phyloP scores from a whole-genome alignment of 2,888 invertebrate species.

The Toxonevra muliebris region DNA sequence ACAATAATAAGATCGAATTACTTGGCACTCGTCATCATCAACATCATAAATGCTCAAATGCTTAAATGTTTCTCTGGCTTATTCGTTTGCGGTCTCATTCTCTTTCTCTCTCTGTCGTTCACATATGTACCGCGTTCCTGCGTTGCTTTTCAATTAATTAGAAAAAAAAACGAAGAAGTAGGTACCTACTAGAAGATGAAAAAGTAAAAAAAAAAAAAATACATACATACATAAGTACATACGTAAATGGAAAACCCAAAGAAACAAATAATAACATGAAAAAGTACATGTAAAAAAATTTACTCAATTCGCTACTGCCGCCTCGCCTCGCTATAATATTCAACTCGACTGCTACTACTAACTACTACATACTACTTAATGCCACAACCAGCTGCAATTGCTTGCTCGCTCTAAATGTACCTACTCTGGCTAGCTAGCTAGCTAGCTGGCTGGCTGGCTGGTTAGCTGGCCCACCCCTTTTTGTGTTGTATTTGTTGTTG shows the following conservation, averaged over 20 bases:
- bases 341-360: too few species aligned
- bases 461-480: constrained; percentile 23
- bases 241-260: constrained; percentile 41
- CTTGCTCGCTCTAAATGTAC: too few species aligned
- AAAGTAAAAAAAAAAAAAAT: neutral
- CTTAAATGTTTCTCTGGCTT: too few species aligned
- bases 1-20: too few species aligned
- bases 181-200: neutral
- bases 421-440: too few species aligned
- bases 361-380: too few species aligned
- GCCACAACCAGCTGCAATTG: too few species aligned
- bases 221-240: neutral
- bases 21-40: too few species aligned
- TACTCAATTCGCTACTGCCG: constrained; percentile 1
- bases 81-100: constrained; percentile 3
- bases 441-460: constrained; percentile 32
- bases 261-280: constrained; percentile 59
- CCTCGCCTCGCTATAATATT: constrained; percentile 8
- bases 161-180: constrained; percentile 45
- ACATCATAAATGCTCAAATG: constrained; percentile 14
- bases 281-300: constrained; percentile 49
- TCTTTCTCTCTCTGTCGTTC: constrained; percentile 27
- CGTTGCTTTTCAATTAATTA: constrained; percentile 58
- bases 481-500: constrained; percentile 2
- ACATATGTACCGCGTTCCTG: neutral